Base-by-base conservation (phyloP, 1,140 invertebrate genomes). In the Sinella curviseta region DNA sequence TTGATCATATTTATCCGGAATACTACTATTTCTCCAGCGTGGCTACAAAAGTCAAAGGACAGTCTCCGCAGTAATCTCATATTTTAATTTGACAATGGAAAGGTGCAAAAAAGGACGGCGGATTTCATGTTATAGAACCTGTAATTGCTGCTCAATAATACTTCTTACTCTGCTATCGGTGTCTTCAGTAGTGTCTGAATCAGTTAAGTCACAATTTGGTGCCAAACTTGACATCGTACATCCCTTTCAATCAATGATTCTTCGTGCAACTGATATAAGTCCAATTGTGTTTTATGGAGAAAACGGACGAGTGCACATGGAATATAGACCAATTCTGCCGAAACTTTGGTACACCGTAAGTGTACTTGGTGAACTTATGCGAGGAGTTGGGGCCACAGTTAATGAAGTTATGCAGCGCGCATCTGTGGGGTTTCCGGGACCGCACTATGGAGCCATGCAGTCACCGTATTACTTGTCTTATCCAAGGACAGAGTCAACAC, bases 241-340 rank as follows among this genome's bases (percentile, higher is more conserved):
- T 70, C 65, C 65, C 14, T 70, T 70, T 1, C 28, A 70, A 70
- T 4, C 65, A 60, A 14, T 60, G 55, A 24, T 60, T 24, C 31
- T 70, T 31, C 28, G 65, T 31, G 26, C 65, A 33, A 33, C 65
- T 31, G 31, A 70, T 14, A 14, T 33, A 4, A 70, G 65, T 33
- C 65, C 65, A 16, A 16, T 70, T 30, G n/a, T n/a, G 31, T 70
- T 70, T n/a, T 70, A 70, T 30, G 65, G 65, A 70, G n/a, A 33
- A 1, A 30, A 33, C 8, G 65, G 65, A 12, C 26, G 65, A 14
- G 65, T 70, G 30, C 65, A 70, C 30, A 31, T 70, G 31, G 26
- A 70, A 33, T 70, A 70, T 24, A 2, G 65, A 70, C 65, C 65
- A 30, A 33, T 33, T 3, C 12, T 30, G 26, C 65, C 65, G 4